phyloP scores from a whole-genome alignment of 2,888 invertebrate species.

The Ametastegia equiseti region DNA sequence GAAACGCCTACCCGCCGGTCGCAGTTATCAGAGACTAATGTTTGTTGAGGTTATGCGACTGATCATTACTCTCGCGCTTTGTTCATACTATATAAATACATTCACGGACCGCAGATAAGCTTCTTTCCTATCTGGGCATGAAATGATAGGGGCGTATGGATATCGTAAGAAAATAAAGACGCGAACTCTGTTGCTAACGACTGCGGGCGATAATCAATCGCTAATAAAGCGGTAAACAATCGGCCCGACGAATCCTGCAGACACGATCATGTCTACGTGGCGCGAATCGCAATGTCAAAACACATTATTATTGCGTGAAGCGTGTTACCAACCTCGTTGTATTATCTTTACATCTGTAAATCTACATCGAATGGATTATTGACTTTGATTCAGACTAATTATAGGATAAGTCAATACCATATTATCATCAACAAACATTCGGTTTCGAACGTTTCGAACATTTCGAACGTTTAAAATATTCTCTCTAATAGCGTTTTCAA shows the following conservation, averaged over 20 bases:
- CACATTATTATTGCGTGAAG: background rate
- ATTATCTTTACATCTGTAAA: no score
- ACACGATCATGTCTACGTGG: background rate
- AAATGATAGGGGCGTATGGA: background rate
- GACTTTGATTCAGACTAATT: no score
- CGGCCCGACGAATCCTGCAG: background rate
- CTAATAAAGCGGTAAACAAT: background rate
- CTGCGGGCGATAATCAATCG: background rate
- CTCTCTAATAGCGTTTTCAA: no score
- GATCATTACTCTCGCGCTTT: background rate
- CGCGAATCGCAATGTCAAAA: background rate
- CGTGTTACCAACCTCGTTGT: no score
- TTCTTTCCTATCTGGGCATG: background rate
- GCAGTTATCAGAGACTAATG: background rate
- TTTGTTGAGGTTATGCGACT: background rate
- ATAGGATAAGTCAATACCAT: no score
- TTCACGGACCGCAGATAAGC: conserved; percentile 6
- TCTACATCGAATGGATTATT: no score
- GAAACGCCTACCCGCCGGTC: background rate
- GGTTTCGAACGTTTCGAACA: no score
- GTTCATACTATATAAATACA: background rate
- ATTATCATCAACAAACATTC: no score
- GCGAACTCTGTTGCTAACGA: background rate
- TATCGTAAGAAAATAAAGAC: background rate
- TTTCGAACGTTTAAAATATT: no score